A percentile compares a stretch with the other conserved stretches of the same genome.
These are phyloP conservation scores for Malurus leucopterus DNA, from an alignment of 2,797 vertebrate species.

Conservation along the genomic window DNA sequence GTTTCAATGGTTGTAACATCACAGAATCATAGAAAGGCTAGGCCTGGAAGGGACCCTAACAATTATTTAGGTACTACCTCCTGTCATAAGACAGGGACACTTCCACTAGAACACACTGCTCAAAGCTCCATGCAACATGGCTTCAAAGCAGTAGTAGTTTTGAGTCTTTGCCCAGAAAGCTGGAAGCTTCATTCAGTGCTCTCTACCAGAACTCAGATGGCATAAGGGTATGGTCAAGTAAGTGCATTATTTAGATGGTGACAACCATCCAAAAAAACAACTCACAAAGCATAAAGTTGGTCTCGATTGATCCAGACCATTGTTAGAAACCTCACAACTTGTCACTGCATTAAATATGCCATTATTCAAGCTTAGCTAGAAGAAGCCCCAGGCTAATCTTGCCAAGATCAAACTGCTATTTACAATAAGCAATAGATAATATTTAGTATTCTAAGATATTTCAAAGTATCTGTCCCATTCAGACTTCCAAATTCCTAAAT, in stretches of 20 bases:
- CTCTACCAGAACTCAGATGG: not conserved
- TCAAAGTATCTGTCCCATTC: not conserved
- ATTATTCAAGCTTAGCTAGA: not conserved
- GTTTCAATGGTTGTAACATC: not conserved
- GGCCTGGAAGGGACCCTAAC: not conserved
- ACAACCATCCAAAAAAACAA: not conserved
- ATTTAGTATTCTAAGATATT: not conserved
- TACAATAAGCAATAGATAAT: not conserved
- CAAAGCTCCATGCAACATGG: not conserved
- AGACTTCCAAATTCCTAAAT: not conserved
- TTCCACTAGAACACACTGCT: fast-evolving
- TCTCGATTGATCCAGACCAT: not conserved
- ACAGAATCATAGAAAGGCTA: not conserved
- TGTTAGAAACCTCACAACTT: not conserved
- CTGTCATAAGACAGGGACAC: not conserved
- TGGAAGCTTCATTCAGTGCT: not conserved
- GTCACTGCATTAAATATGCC: not conserved
- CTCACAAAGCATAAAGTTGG: not conserved
- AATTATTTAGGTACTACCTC: no score
- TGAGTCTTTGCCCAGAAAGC: not conserved
- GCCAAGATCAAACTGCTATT: slow-evolving; percentile 4
- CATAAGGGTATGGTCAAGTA: not conserved
- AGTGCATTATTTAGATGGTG: not conserved
- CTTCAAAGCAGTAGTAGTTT: not conserved
- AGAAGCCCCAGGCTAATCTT: not conserved